A percentile compares a stretch with the other conserved stretches of the same genome.
These are phyloP conservation scores for Polylopha cassiicola DNA, from an alignment of 2,888 invertebrate species.

Conservation along the genomic window DNA sequence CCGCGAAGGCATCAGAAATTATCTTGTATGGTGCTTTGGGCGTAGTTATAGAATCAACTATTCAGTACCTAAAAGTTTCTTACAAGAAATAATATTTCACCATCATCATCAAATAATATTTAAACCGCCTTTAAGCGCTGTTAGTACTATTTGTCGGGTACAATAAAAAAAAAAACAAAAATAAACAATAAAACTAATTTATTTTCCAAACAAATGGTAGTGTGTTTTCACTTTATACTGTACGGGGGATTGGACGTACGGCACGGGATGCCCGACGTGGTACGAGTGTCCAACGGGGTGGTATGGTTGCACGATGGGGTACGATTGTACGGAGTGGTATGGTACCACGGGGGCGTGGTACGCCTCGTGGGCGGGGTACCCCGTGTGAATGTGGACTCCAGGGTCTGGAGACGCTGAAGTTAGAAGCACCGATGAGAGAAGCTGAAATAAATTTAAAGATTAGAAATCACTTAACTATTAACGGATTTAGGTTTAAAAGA, in stretches of 20 bases:
- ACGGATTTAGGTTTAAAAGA: conserved; percentile 20
- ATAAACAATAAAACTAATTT: conserved; percentile 18
- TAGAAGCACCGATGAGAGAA: conserved; percentile 22
- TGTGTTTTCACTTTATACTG: conserved; percentile 43
- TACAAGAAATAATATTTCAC: too few relatives aligned
- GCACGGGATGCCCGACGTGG: conserved; percentile 27
- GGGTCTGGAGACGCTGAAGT: conserved; percentile 27
- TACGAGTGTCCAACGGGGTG: conserved; percentile 21
- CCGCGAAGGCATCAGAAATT: too few relatives aligned
- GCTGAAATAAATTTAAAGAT: conserved; percentile 26
- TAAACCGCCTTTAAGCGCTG: too few relatives aligned
- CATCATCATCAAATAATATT: too few relatives aligned
- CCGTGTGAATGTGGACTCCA: conserved; percentile 37
- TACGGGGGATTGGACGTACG: conserved; percentile 26
- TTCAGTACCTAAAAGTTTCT: too few relatives aligned
- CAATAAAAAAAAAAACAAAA: background rate
- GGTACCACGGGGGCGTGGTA: conserved; percentile 11
- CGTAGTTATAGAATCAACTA: too few relatives aligned
- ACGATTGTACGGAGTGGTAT: background rate
- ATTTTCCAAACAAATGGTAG: conserved; percentile 41
- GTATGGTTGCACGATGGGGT: conserved; percentile 20
- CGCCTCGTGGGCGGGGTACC: conserved; percentile 28
- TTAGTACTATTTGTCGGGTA: too few relatives aligned
- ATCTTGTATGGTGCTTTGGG: too few relatives aligned
- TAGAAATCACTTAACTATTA: conserved; percentile 19